phyloP scores from a whole-genome alignment of 2,797 vertebrate species.

The Astyanax mexicanus region DNA sequence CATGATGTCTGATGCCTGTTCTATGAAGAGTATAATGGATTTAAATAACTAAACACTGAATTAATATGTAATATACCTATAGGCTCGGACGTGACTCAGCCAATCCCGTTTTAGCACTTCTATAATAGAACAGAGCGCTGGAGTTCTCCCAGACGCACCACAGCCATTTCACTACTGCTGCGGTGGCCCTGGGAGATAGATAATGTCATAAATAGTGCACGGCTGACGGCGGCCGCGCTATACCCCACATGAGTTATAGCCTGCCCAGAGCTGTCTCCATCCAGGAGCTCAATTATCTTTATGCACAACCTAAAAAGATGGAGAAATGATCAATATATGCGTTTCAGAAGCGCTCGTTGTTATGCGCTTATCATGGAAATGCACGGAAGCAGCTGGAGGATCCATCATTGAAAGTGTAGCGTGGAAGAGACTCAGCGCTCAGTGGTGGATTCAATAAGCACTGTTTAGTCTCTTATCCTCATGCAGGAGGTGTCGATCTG shows the following conservation, averaged over 20 bases:
- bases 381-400: not conserved
- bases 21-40: not conserved
- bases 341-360: not conserved
- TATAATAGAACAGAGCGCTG: constrained; percentile 15
- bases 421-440: not conserved
- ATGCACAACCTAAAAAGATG: constrained; percentile 18
- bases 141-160: not conserved
- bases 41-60: not conserved
- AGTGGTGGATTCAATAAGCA: constrained; percentile 6
- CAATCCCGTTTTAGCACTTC: not conserved
- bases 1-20: not conserved
- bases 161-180: constrained; percentile 23
- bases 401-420: not conserved
- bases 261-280: constrained; percentile 14
- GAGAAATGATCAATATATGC: constrained; percentile 18
- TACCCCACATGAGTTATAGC: constrained; percentile 37
- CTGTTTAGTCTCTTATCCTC: constrained; percentile 3
- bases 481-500: constrained; percentile 6
- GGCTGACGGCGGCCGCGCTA: constrained; percentile 18
- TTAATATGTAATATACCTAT: too few relatives aligned
- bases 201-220: constrained; percentile 37
- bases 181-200: constrained; percentile 30
- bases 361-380: constrained; percentile 8
- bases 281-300: constrained; percentile 45
- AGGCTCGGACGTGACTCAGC: not conserved